Base-by-base conservation (phyloP, 92 coral and sea anemone species). In the Phenganax subtilis region DNA sequence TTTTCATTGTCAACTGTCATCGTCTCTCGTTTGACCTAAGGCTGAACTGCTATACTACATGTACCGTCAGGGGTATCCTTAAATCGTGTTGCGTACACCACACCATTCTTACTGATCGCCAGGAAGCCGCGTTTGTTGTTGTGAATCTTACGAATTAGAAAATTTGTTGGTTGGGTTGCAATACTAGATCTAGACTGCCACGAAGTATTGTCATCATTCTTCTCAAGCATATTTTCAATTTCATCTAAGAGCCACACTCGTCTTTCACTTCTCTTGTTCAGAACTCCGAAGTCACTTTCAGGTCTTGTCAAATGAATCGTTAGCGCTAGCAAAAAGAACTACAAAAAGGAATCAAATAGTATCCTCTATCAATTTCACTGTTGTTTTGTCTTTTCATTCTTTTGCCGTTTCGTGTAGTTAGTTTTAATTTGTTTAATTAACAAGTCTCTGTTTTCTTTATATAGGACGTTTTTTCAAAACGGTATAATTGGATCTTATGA, bases 121-220 rank as follows among this genome's bases (percentile, higher is more conserved):
- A 68, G n/a, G 73, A 10, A 30, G 14, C 73, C 73, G 9, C 73
- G 73, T 12, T 9, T 7, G 73, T 68, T 68, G 73, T 68, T 68
- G 73, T 29, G 47, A 53, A 68, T 28, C 16, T 68, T 68, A 10
- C 11, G 0, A 30, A 28, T 10, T 10, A 12, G 31, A 2, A 30
- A 12, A 53, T 28, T 68, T 51, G 73, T 68, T 37, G 73, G 73
- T 30, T 8, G 47, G 11, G 8, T 28, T 9, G 8, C 37, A 10
- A 37, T 30, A 2, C 6, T n/a, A 7, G 73, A 68, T 37, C 73
- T 68, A 53, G 29, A 9, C 16, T 68, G 73, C 73, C 53, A 37
- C 73, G 15, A 16, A 6, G n/a, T 15, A 5, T 30, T 53, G 0
- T 37, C 47, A 10, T 6, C 70, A 20, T 28, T 64, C 30, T 10